Base-by-base conservation (phyloP, 1,140 invertebrate species). In the Chrysopa pallens region DNA sequence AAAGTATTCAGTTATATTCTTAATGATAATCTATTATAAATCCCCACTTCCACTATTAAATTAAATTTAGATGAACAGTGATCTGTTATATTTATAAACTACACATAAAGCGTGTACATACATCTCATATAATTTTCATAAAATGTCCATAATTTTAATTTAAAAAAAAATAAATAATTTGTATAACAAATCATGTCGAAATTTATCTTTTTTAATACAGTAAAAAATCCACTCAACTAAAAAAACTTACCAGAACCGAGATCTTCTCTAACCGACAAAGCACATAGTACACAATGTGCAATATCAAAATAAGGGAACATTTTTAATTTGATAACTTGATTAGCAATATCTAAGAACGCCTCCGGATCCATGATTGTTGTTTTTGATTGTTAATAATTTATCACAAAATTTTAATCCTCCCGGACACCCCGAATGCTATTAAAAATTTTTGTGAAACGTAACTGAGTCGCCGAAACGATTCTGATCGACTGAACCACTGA, bases 251-350 rank as follows among this genome's bases (percentile, higher is more conserved):
- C 85, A 57, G 78, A 68, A 57, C 88, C 88, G 54, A 96, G 75
- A 73, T 98, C 95, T 64, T 98, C 94, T 57, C 92, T 74, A 40
- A 98, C 85, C 56, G 89, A 84, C 47, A 93, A 67, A 57, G 87
- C 87, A 63, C 84, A 88, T 35, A 94, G 70, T 51, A 87, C 73
- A 64, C 80, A 84, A 67, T 98, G 90, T 46, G 93, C 93, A 54
- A 96, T 82, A 62, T 98, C 94, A 67, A 98, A 98, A 71, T 96
- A 98, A 31, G 95, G 95, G 64, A 85, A 98, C 93, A 98, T 97
- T 74, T 97, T 96, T 50, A 98, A 72, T 67, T 97, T 96, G 50
- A 93, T 92, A 63, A 98, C 89, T 74, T 92, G 88, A 66, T 95
- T 96, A 67, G 93, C 90, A 70, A 96, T 76, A 61, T 97, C 92